Conservation (phyloP, 2,888 invertebrate species). For the Calameuta filiformis region DNA sequence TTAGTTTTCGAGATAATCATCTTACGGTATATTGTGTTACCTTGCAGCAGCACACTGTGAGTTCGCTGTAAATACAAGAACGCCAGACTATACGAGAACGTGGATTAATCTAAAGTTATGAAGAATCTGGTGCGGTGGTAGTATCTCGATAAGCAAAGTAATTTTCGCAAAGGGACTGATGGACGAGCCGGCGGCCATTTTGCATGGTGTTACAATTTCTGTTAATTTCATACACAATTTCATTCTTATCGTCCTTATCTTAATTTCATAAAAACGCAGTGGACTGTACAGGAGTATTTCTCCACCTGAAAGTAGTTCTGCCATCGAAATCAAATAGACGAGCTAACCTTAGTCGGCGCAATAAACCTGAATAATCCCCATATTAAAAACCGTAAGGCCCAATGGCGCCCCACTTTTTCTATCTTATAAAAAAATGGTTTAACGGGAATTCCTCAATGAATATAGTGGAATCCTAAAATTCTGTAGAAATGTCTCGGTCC, state of each 20-base stretch:
- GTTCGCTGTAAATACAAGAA: constrained; percentile 7
- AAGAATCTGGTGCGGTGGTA: constrained; percentile 24
- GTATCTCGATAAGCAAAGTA: constrained; percentile 54
- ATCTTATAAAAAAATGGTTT: not conserved
- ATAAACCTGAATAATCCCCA: not conserved
- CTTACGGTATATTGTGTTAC: constrained; percentile 59
- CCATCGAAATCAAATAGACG: not conserved
- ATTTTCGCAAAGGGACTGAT: constrained; percentile 39
- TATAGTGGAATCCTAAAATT: not conserved
- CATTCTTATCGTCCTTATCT: not conserved
- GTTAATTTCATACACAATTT: not conserved
- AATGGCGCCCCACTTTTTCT: not conserved
- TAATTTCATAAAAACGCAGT: not conserved
- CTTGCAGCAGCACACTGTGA: constrained; percentile 29
- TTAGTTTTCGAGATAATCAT: constrained; percentile 67
- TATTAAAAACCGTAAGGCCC: not conserved
- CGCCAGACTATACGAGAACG: constrained; percentile 50
- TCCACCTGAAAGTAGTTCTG: not conserved
- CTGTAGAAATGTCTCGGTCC: not conserved
- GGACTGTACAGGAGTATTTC: not conserved
- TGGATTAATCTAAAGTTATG: constrained; percentile 55
- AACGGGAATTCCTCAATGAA: not conserved
- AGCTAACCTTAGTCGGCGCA: not conserved
- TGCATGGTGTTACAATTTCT: not conserved
- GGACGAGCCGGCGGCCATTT: not conserved